A percentile compares a stretch with the other conserved stretches of the same genome.
Evolutionary conservation across 2,113 vertebrate species (phyloP).

Genomic region (Lucifuga dentata): DNA sequence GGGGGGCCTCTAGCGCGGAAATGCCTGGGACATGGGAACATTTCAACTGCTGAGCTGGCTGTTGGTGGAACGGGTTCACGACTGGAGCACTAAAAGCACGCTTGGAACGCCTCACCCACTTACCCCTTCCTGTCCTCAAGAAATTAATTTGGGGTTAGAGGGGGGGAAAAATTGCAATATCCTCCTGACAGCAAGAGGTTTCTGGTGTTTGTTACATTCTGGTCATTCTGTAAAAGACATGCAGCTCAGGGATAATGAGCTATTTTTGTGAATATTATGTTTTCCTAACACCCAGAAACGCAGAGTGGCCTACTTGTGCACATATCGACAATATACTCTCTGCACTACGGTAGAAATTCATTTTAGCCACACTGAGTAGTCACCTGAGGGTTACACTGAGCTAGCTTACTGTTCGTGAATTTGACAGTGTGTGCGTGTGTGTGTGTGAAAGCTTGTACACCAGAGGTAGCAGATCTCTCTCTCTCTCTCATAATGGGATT

Average conservation of each 20-base stretch:
- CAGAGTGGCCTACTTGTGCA: constrained; percentile 34
- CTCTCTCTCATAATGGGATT: constrained; percentile 50
- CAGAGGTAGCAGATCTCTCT: constrained; percentile 34
- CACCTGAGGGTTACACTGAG: neutral
- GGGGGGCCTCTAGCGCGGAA: constrained; percentile 9
- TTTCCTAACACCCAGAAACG: too few species aligned
- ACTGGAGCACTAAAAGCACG: constrained; percentile 21
- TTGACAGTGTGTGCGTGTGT: too few species aligned
- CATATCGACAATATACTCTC: constrained; percentile 26
- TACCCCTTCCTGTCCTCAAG: constrained; percentile 36
- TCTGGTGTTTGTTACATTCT: constrained; percentile 14
- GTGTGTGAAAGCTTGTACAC: neutral
- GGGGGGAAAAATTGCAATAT: constrained; percentile 16
- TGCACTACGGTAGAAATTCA: constrained; percentile 23
- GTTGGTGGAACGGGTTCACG: constrained; percentile 22
- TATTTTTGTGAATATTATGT: neutral
- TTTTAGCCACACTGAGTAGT: neutral
- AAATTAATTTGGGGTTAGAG: constrained; percentile 11
- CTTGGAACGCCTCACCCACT: constrained; percentile 34
- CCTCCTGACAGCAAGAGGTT: constrained; percentile 5
- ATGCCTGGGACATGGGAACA: constrained; percentile 38
- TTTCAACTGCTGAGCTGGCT: constrained; percentile 39
- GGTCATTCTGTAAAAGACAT: constrained; percentile 8
- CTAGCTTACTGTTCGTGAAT: neutral
- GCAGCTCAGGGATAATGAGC: neutral